Evolutionary conservation across 2,888 invertebrate species (phyloP).

Genomic region (Parnassius orleans): DNA sequence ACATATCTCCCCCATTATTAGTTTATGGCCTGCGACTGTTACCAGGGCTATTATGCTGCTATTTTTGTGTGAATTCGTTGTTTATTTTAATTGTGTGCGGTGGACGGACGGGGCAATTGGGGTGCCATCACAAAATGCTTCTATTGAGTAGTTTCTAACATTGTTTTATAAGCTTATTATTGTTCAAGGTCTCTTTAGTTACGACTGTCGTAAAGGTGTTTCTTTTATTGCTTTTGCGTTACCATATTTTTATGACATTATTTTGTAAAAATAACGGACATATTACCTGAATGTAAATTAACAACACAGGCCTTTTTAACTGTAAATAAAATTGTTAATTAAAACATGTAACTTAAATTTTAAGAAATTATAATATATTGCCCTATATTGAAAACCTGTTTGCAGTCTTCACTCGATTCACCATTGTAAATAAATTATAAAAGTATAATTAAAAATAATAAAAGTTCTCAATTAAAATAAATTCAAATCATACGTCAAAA

Average conservation of each 20-base stretch:
- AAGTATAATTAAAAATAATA: too few species aligned
- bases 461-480: too few species aligned
- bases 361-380: too few species aligned
- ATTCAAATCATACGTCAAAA: too few species aligned
- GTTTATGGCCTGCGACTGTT: conserved; percentile 77
- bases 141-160: conserved; percentile 54
- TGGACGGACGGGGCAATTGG: conserved; percentile 65
- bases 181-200: conserved; percentile 34
- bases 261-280: conserved; percentile 4
- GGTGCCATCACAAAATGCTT: conserved; percentile 56
- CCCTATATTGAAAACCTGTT: too few species aligned
- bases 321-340: too few species aligned
- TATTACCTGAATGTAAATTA: too few species aligned
- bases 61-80: conserved; percentile 70
- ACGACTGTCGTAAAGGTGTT: conserved; percentile 29
- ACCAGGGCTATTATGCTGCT: conserved; percentile 70
- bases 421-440: too few species aligned
- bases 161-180: conserved; percentile 40
- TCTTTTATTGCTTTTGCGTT: conserved; percentile 22
- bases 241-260: conserved; percentile 13
- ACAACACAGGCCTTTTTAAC: too few species aligned
- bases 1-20: conserved; percentile 81
- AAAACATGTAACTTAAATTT: too few species aligned
- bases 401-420: too few species aligned
- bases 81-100: conserved; percentile 76